Conservation (phyloP, 2,113 vertebrate species). For the Hymenochirus boettgeri region DNA sequence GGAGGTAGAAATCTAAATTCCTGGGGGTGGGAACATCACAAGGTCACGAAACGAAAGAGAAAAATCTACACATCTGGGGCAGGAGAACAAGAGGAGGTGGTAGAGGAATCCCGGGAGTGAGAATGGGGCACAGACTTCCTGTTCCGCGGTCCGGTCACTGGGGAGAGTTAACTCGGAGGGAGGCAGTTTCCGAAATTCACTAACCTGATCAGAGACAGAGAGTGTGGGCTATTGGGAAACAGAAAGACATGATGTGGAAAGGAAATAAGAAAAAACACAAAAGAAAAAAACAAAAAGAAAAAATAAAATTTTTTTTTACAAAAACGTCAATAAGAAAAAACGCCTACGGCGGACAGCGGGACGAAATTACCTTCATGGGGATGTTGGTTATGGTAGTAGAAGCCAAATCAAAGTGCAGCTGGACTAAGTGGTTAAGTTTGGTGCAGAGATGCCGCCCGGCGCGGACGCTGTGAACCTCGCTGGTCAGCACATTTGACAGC, state of each 20-base stretch:
- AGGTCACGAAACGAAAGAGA: slow-evolving; percentile 13
- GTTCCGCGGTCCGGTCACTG: slow-evolving; percentile 71
- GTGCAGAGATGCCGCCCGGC: slow-evolving; percentile 89
- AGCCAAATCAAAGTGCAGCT: slow-evolving; percentile 95
- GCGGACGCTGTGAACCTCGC: slow-evolving; percentile 94
- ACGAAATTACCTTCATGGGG: slow-evolving; percentile 88
- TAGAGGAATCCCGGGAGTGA: not conserved
- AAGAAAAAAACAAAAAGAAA: slow-evolving; percentile 56
- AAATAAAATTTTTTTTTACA: slow-evolving; percentile 61
- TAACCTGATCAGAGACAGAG: slow-evolving; percentile 99
- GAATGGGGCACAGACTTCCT: slow-evolving; percentile 57
- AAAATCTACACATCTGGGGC: slow-evolving; percentile 14
- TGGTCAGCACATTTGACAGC: slow-evolving; percentile 78
- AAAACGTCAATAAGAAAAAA: slow-evolving; percentile 53
- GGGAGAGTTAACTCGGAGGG: slow-evolving; percentile 18
- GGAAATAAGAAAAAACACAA: slow-evolving; percentile 52
- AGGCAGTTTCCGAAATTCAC: slow-evolving; percentile 72
- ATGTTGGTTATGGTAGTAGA: slow-evolving; percentile 98
- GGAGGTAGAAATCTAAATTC: not conserved
- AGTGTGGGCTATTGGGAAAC: slow-evolving; percentile 98
- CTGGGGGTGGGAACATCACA: slow-evolving; percentile 12
- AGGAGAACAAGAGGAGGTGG: not conserved
- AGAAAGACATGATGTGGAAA: slow-evolving; percentile 91
- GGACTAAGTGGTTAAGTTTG: slow-evolving; percentile 94
- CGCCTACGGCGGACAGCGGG: slow-evolving; percentile 3